A percentile compares a stretch with the other conserved stretches of the same genome.
phyloP scores from a whole-genome alignment of 2,888 invertebrate genomes.

The Argynnis bischoffii region DNA sequence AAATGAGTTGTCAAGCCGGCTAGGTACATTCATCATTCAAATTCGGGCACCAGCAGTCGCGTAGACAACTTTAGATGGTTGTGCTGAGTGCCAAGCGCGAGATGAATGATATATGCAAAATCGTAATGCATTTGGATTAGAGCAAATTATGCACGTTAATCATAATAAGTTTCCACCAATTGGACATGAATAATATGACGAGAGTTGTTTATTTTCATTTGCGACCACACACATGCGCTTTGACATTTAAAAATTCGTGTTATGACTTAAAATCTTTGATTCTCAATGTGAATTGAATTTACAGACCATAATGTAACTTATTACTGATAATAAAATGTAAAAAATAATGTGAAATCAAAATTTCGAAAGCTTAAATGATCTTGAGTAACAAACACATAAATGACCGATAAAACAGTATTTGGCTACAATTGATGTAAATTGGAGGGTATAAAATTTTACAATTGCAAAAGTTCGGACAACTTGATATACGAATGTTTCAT shows the following conservation, averaged over 20 bases:
- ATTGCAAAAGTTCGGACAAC: conserved; percentile 47
- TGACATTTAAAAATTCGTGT: conserved; percentile 16
- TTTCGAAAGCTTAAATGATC: conserved; percentile 49
- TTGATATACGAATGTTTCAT: conserved; percentile 35
- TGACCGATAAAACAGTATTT: conserved; percentile 51
- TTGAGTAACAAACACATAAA: conserved; percentile 53
- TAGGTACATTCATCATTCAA: conserved; percentile 68
- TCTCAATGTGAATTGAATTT: conserved; percentile 23
- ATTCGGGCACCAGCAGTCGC: conserved; percentile 46
- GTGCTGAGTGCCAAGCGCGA: conserved; percentile 43
- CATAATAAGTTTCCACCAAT: conserved; percentile 23
- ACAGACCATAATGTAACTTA: conserved; percentile 25
- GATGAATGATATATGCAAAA: conserved; percentile 52
- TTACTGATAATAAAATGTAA: conserved; percentile 28
- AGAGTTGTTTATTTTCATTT: conserved; percentile 18
- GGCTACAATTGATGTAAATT: conserved; percentile 63
- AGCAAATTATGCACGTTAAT: conserved; percentile 33
- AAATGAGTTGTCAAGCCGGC: conserved; percentile 78
- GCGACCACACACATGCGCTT: conserved; percentile 34
- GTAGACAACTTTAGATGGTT: conserved; percentile 50
- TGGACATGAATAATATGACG: conserved; percentile 16
- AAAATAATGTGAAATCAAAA: conserved; percentile 45
- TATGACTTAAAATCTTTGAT: conserved; percentile 16
- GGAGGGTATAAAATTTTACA: conserved; percentile 73
- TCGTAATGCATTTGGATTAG: conserved; percentile 45